These are phyloP conservation scores for Holocentrus rufus DNA, from an alignment of 2,797 vertebrate species.

Conservation along the genomic window DNA sequence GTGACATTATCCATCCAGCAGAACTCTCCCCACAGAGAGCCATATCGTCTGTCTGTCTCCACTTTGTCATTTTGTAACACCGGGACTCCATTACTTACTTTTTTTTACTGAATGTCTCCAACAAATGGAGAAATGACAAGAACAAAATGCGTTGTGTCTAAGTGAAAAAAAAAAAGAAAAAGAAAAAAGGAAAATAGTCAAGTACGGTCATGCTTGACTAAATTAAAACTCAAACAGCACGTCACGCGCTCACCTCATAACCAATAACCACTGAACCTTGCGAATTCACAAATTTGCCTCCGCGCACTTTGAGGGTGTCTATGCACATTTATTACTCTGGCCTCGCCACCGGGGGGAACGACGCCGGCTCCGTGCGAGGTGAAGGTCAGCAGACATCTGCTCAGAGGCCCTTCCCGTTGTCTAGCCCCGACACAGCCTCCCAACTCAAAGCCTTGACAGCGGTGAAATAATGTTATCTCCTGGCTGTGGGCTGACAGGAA, in stretches of 20 bases:
- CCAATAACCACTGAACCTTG: constrained; percentile 61
- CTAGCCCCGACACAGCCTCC: constrained; percentile 28
- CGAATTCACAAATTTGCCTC: constrained; percentile 58
- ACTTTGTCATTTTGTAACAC: constrained; percentile 9
- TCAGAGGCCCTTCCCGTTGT: constrained; percentile 49
- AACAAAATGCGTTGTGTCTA: constrained; percentile 64
- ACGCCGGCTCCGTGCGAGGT: constrained; percentile 32
- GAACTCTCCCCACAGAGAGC: constrained; percentile 60
- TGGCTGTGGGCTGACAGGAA: constrained; percentile 35
- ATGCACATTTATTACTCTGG: constrained; percentile 51
- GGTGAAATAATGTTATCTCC: constrained; percentile 51
- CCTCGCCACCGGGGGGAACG: constrained; percentile 50
- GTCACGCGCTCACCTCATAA: constrained; percentile 50
- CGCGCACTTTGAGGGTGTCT: constrained; percentile 37
- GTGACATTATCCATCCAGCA: constrained; percentile 73
- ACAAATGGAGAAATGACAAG: constrained; percentile 72
- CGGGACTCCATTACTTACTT: constrained; percentile 66
- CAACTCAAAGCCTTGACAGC: constrained; percentile 49
- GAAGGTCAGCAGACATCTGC: constrained; percentile 58
- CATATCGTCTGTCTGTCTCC: constrained; percentile 61
- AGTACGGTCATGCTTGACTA: constrained; percentile 44
- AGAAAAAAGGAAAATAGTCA: neutral
- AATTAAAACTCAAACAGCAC: constrained; percentile 32
- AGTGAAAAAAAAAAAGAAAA: constrained; percentile 4
- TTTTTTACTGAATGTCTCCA: constrained; percentile 61